Conservation (phyloP, 2,888 invertebrate species). For the Anodontia alba region DNA sequence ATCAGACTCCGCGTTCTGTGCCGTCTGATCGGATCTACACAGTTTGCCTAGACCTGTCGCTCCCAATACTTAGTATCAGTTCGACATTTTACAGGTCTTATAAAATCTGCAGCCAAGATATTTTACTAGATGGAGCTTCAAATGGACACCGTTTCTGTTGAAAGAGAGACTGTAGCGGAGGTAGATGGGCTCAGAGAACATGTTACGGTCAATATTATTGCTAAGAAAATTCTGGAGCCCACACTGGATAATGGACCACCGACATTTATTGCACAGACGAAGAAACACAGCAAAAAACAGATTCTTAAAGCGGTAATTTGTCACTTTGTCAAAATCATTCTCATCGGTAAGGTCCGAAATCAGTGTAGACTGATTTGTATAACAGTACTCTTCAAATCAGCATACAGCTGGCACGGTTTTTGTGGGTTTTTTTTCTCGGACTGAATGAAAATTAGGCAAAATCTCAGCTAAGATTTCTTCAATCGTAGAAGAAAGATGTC, state of each 20-base stretch:
- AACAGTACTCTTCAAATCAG: no score
- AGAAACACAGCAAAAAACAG: constrained; percentile 76
- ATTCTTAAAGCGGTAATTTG: constrained; percentile 71
- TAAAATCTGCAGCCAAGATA: constrained; percentile 65
- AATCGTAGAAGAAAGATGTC: no score
- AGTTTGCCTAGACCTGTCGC: no score
- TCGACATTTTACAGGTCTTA: constrained; percentile 59
- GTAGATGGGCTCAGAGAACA: constrained; percentile 68
- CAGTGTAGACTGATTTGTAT: no score
- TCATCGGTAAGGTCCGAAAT: no score
- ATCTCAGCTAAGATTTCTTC: no score
- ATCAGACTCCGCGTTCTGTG: no score
- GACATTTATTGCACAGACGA: constrained; percentile 78
- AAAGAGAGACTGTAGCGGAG: constrained; percentile 58
- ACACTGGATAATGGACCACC: constrained; percentile 64
- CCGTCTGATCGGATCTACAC: no score
- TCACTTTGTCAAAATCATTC: neutral
- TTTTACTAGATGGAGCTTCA: constrained; percentile 68
- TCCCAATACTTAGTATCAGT: neutral
- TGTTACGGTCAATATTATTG: constrained; percentile 68
- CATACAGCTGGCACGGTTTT: no score
- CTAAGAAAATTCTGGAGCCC: constrained; percentile 61
- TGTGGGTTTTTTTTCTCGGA: no score
- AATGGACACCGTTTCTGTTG: constrained; percentile 61
- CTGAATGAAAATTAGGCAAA: no score